A percentile compares a stretch with the other conserved stretches of the same genome.
These are phyloP conservation scores for Eulithis prunata DNA, from an alignment of 2,888 invertebrate species.

Conservation along the genomic window DNA sequence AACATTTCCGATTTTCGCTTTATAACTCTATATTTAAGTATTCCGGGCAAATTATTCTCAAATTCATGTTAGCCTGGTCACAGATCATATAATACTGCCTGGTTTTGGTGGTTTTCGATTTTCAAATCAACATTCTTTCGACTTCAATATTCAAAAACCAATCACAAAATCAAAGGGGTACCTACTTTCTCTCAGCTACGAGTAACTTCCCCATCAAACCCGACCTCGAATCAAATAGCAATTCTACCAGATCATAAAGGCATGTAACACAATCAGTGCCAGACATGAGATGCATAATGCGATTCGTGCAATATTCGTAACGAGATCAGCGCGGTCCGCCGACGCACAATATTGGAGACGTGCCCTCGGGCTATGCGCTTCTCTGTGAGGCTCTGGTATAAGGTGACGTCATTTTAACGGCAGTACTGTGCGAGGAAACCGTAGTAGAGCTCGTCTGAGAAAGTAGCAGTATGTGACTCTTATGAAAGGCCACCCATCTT, in stretches of 20 bases:
- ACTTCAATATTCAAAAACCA: background rate
- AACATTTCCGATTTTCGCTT: too few relatives aligned
- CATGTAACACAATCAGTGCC: conserved; percentile 38
- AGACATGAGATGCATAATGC: conserved; percentile 34
- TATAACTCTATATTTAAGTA: too few relatives aligned
- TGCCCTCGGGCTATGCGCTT: conserved; percentile 42
- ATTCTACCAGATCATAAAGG: conserved; percentile 34
- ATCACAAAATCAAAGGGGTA: background rate
- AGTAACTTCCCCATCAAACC: conserved; percentile 18
- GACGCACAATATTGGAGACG: conserved; percentile 53
- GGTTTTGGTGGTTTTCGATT: too few relatives aligned
- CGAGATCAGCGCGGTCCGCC: conserved; percentile 51
- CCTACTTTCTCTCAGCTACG: background rate
- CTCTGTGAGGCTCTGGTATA: background rate
- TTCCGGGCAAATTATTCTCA: too few relatives aligned
- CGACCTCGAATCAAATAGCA: conserved; percentile 23
- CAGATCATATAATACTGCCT: too few relatives aligned
- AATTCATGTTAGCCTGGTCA: too few relatives aligned
- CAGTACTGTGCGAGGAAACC: too few relatives aligned
- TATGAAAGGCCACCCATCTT: too few relatives aligned
- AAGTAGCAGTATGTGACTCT: too few relatives aligned
- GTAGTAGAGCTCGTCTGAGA: too few relatives aligned
- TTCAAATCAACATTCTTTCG: too few relatives aligned
- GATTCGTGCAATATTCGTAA: conserved; percentile 43
- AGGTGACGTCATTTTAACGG: too few relatives aligned